Percentiles rank a stretch among this genome's conserved stretches.
Conservation (phyloP, 2,113 vertebrate genomes). For the Strix uralensis region DNA sequence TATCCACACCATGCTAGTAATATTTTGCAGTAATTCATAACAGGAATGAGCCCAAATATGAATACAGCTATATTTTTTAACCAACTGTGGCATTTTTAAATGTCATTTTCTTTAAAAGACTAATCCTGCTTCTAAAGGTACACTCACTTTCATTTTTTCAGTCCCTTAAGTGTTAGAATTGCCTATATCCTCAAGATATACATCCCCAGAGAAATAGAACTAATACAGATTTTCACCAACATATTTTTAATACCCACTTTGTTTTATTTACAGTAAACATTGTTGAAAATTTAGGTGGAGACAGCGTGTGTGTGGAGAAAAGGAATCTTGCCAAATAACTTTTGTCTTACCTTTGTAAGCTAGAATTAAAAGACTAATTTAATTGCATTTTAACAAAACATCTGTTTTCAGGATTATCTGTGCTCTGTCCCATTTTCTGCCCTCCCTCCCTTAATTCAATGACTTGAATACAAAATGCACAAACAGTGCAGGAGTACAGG, state of each 20-base stretch:
- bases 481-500: background rate
- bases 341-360: background rate
- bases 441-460: background rate
- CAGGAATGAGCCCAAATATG: background rate
- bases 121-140: background rate
- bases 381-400: background rate
- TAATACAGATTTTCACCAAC: background rate
- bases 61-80: background rate
- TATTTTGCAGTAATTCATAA: background rate
- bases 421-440: background rate
- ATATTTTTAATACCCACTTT: background rate
- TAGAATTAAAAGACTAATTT: background rate
- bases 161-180: background rate
- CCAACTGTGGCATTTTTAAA: no score
- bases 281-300: background rate
- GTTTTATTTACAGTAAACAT: background rate
- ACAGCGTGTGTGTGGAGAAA: fast-evolving
- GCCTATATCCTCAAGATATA: background rate
- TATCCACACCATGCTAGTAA: background rate
- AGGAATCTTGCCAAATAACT: background rate
- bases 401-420: background rate
- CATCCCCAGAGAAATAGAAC: background rate
- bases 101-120: background rate
- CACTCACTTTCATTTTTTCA: background rate
- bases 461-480: background rate